Conservation (phyloP, 2,113 vertebrate species). For the Hemiscyllium ocellatum region DNA sequence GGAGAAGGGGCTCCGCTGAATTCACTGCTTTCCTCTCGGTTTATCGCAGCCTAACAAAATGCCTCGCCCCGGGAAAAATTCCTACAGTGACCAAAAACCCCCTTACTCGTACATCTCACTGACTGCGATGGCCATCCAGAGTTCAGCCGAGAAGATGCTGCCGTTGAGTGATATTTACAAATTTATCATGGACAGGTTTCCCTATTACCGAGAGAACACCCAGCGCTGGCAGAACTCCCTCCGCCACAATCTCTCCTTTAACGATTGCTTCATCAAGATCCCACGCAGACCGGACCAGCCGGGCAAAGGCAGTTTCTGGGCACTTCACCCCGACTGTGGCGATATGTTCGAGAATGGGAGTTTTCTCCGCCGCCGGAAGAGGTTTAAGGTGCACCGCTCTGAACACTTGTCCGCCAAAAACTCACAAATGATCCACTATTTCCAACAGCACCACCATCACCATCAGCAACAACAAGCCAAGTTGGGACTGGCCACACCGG, state of each 20-base stretch:
- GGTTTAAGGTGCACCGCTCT: conserved; percentile 79
- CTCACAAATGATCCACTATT: conserved; percentile 40
- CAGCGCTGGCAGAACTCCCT: conserved; percentile 89
- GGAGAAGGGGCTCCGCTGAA: background rate
- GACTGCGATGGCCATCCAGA: conserved; percentile 95
- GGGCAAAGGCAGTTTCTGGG: conserved; percentile 88
- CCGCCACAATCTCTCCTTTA: conserved; percentile 85
- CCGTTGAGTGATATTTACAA: conserved; percentile 89
- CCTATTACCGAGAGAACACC: conserved; percentile 88
- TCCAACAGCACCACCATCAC: conserved; percentile 39
- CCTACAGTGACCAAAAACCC: conserved; percentile 94
- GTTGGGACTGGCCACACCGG: conserved; percentile 53
- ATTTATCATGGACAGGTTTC: conserved; percentile 90
- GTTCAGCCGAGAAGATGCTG: conserved; percentile 87
- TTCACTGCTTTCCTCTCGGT: background rate
- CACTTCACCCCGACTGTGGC: conserved; percentile 82
- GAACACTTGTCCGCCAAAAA: conserved; percentile 58
- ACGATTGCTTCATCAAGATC: conserved; percentile 92
- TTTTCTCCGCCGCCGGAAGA: conserved; percentile 78
- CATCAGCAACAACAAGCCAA: conserved; percentile 52
- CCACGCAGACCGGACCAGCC: conserved; percentile 82
- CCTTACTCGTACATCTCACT: conserved; percentile 94
- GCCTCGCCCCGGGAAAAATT: conserved; percentile 93
- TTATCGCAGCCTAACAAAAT: conserved; percentile 50
- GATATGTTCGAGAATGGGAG: conserved; percentile 93